Evolutionary conservation across 2,113 vertebrate genomes (phyloP).

Genomic region (Cricetomys ansorgei): DNA sequence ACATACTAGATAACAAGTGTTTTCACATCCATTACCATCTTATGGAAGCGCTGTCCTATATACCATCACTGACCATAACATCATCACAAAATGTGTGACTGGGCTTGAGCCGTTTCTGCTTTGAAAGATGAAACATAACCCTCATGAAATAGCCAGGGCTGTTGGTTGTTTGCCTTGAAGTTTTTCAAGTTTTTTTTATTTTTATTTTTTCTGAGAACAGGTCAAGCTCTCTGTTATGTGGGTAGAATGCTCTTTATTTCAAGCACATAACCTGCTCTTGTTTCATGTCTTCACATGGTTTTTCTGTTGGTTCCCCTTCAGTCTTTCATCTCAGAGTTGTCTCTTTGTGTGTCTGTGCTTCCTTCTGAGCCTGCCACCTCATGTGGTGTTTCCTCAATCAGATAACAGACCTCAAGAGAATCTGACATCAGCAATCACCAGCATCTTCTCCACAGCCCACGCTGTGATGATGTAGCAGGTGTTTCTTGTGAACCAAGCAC

Average conservation of each 20-base stretch:
- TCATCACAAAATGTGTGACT: fast-evolving
- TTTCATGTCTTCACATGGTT: not conserved
- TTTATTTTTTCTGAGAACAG: not conserved
- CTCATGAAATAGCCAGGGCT: not conserved
- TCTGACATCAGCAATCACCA: not conserved
- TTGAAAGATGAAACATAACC: not conserved
- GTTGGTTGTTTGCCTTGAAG: not conserved
- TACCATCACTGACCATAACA: not conserved
- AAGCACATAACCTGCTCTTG: not conserved
- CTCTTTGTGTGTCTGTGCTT: not conserved
- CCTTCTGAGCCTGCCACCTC: not conserved
- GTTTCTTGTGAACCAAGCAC: not conserved
- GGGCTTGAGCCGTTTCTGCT: not conserved
- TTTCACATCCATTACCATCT: not conserved
- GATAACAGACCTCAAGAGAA: not conserved
- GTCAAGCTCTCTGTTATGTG: not conserved
- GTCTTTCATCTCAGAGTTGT: not conserved
- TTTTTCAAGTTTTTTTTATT: not conserved
- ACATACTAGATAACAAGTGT: not conserved
- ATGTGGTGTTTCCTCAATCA: not conserved
- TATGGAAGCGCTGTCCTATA: not conserved
- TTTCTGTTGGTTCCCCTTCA: not conserved
- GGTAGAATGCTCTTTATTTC: not conserved
- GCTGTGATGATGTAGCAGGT: not conserved
- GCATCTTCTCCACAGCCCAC: not conserved